A percentile compares a stretch with the other conserved stretches of the same genome.
Conservation (phyloP, 1,140 invertebrate genomes). For the Conus ventricosus region DNA sequence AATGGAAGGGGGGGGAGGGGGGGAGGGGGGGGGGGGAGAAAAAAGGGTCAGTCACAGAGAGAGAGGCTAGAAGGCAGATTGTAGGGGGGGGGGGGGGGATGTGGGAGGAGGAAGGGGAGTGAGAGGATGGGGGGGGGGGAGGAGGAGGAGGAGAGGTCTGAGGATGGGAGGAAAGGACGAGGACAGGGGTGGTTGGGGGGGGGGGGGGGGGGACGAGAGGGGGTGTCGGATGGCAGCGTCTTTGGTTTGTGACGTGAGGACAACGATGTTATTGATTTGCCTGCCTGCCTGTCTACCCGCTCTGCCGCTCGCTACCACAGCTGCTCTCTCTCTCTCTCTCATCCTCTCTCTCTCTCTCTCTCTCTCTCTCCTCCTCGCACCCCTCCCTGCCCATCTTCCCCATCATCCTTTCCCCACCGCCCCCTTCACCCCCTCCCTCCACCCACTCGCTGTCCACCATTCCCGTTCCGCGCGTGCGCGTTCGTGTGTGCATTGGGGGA, state of each 20-base stretch:
- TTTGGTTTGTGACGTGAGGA: not conserved
- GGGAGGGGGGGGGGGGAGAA: too few species aligned
- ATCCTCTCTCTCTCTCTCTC: not conserved
- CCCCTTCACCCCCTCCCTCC: not conserved
- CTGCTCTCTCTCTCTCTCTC: conserved; percentile 26
- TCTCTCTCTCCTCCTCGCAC: not conserved
- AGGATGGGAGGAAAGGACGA: not conserved
- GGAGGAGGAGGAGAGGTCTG: not conserved
- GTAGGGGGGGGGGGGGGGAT: not conserved
- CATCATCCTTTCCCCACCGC: not conserved
- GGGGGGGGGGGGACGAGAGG: not conserved
- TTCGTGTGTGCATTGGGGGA: too few species aligned
- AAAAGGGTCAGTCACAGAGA: too few species aligned
- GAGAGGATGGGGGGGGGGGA: not conserved
- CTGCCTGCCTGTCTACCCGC: too few species aligned
- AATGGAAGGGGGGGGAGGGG: too few species aligned
- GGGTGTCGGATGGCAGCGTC: too few species aligned
- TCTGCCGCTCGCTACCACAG: not conserved
- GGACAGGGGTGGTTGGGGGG: not conserved
- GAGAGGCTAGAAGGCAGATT: not conserved
- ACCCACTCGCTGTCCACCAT: too few species aligned
- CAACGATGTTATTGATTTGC: not conserved
- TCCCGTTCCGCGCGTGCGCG: too few species aligned
- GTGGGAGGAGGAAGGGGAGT: not conserved
- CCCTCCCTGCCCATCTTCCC: not conserved